These are phyloP conservation scores for Meganola albula DNA, from an alignment of 2,888 invertebrate species.

Conservation along the genomic window DNA sequence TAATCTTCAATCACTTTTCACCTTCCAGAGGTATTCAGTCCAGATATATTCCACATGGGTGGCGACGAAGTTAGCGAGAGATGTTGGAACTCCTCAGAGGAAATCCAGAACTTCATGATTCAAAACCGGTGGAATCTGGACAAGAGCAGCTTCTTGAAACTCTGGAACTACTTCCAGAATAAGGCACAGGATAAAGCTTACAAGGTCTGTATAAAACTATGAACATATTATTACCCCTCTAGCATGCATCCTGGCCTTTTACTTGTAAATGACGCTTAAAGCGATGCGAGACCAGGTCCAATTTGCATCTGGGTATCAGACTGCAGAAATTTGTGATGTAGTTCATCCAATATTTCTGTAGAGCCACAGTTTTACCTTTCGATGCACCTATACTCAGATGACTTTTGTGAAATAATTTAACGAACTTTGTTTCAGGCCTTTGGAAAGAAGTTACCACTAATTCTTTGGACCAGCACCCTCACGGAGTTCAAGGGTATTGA, in stretches of 20 bases:
- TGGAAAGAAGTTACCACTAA: conserved; percentile 78
- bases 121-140: conserved; percentile 79
- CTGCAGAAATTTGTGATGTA: no score
- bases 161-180: conserved; percentile 88
- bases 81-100: conserved; percentile 87
- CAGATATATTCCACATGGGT: conserved; percentile 91
- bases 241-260: no score
- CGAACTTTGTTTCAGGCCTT: conserved; percentile 63
- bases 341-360: no score
- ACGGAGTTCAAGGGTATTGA: conserved; percentile 82
- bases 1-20: no score
- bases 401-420: no score
- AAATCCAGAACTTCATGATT: conserved; percentile 83
- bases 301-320: no score
- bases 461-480: conserved; percentile 89
- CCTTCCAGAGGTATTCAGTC: conserved; percentile 78
- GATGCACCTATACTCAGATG: no score
- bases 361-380: no score
- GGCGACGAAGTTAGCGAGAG: conserved; percentile 85
- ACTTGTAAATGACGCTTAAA: no score
- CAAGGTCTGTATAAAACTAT: conserved; percentile 61
- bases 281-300: no score
- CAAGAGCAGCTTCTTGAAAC: conserved; percentile 79
- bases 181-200: conserved; percentile 79
- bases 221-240: no score